phyloP scores from a whole-genome alignment of 2,113 vertebrate genomes.

The Pontoporia blainvillei region DNA sequence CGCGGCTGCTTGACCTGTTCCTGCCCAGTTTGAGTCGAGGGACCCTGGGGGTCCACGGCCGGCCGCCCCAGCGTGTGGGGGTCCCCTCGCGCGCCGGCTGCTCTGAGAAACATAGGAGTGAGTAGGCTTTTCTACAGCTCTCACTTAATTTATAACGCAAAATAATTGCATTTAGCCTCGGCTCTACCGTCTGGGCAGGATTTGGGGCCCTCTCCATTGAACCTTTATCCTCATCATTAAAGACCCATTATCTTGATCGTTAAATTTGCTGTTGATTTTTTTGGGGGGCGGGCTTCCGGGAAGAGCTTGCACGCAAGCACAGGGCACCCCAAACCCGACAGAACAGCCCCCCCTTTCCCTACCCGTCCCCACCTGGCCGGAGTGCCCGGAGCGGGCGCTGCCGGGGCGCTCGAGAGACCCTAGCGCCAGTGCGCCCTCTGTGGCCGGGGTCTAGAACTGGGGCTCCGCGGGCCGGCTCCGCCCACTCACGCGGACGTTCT shows the following conservation, averaged over 20 bases:
- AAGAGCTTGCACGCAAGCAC: background rate
- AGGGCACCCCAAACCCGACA: background rate
- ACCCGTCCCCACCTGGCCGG: accelerated
- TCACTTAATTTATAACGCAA: background rate
- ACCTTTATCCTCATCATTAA: background rate
- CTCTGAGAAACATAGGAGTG: background rate
- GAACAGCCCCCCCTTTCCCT: background rate
- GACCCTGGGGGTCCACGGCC: background rate
- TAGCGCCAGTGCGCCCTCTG: background rate
- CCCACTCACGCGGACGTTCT: accelerated
- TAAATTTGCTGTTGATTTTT: background rate
- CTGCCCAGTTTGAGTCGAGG: background rate
- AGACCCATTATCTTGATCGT: background rate
- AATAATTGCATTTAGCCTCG: background rate
- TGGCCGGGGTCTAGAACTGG: background rate
- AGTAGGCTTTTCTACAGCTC: background rate
- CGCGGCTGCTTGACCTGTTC: background rate
- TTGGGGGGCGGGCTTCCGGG: background rate
- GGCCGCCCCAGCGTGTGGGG: background rate
- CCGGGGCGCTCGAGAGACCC: accelerated
- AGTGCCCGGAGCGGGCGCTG: background rate
- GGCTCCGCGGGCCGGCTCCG: accelerated
- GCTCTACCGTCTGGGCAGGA: background rate
- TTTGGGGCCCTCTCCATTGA: background rate
- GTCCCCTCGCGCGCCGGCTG: no score